phyloP scores from a whole-genome alignment of 2,113 vertebrate genomes.

The Cairina moschata region DNA sequence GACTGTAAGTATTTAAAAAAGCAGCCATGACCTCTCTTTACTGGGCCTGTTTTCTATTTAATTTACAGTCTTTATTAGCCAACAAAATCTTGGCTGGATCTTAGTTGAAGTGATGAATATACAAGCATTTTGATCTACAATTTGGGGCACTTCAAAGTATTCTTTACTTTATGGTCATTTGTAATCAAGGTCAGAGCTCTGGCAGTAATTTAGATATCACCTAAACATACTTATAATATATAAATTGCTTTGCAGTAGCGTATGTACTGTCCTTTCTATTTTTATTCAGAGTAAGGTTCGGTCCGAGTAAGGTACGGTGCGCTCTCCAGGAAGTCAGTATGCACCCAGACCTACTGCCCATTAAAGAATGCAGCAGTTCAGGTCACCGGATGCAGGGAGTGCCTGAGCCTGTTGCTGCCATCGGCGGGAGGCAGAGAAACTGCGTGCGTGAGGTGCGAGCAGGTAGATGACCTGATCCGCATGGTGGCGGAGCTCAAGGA shows the following conservation, averaged over 20 bases:
- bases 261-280: background rate
- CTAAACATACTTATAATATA: slow-evolving; percentile 36
- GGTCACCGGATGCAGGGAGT: too few species aligned
- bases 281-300: background rate
- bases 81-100: slow-evolving; percentile 60
- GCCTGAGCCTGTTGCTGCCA: too few species aligned
- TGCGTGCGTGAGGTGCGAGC: too few species aligned
- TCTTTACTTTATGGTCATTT: slow-evolving; percentile 57
- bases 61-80: slow-evolving; percentile 60
- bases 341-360: too few species aligned
- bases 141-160: slow-evolving; percentile 46
- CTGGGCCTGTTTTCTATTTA: slow-evolving; percentile 59
- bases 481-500: too few species aligned
- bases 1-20: slow-evolving; percentile 59
- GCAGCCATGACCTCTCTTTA: slow-evolving; percentile 52
- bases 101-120: slow-evolving; percentile 52
- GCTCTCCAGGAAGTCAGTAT: too few species aligned
- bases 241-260: slow-evolving; percentile 17
- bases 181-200: slow-evolving; percentile 52
- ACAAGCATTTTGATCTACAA: slow-evolving; percentile 31
- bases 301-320: too few species aligned
- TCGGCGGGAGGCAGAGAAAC: too few species aligned
- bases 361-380: too few species aligned
- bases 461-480: too few species aligned
- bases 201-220: slow-evolving; percentile 50